These are phyloP conservation scores for Laothoe populi DNA, from an alignment of 2,888 invertebrate genomes.

Conservation along the genomic window DNA sequence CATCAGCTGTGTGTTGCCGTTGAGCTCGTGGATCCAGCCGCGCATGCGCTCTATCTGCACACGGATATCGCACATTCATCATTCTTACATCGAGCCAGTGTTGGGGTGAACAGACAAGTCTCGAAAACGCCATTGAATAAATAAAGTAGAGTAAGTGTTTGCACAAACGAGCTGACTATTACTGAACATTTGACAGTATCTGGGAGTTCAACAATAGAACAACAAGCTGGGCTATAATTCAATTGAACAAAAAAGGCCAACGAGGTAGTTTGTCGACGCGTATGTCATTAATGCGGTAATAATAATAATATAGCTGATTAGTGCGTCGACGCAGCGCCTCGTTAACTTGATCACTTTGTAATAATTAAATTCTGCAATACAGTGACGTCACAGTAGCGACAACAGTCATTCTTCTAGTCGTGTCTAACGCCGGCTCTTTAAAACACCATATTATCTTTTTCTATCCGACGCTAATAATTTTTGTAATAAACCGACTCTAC, in stretches of 20 bases:
- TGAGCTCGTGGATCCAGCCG: conserved; percentile 78
- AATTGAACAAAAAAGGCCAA: no score
- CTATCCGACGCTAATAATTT: neutral
- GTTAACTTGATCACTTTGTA: conserved; percentile 21
- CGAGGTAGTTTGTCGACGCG: no score
- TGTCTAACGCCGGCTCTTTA: neutral
- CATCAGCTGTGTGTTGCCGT: conserved; percentile 75
- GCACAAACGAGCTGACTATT: no score
- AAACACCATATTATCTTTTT: no score
- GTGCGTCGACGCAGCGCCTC: conserved; percentile 6
- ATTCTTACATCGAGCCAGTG: neutral
- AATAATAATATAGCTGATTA: conserved; percentile 18
- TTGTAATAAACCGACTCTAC: no score
- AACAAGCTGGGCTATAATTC: no score
- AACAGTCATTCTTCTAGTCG: neutral
- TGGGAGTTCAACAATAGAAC: no score
- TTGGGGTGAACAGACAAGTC: no score
- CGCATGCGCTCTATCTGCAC: conserved; percentile 79
- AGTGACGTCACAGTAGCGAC: neutral
- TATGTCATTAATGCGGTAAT: conserved; percentile 32
- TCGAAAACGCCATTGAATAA: no score
- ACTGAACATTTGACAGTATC: no score
- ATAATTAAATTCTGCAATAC: conserved; percentile 33
- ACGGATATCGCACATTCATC: conserved; percentile 20
- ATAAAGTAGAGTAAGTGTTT: no score